These are phyloP conservation scores for Chlorodrepanis virens DNA, from an alignment of 2,113 vertebrate genomes.

Conservation along the genomic window DNA sequence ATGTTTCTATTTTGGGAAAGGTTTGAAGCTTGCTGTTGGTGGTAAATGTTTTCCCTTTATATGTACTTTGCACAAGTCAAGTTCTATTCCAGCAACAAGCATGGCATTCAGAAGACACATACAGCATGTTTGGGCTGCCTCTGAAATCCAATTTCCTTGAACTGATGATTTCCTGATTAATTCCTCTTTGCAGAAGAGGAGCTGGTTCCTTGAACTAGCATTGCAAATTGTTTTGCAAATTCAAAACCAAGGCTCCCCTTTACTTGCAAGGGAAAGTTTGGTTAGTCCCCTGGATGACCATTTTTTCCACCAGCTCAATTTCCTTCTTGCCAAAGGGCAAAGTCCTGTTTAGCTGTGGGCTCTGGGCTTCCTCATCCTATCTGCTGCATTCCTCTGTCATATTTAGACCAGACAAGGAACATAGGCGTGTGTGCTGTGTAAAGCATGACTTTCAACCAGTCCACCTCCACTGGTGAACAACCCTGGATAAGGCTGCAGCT, in stretches of 20 bases:
- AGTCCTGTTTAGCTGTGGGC: neutral
- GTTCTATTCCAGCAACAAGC: neutral
- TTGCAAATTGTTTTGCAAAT: neutral
- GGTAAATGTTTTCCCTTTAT: neutral
- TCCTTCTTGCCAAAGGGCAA: neutral
- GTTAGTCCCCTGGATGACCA: accelerated
- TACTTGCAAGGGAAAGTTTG: neutral
- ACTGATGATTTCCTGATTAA: neutral
- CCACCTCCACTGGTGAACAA: neutral
- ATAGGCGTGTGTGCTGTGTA: neutral
- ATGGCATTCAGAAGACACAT: neutral
- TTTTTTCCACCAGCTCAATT: neutral
- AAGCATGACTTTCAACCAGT: neutral
- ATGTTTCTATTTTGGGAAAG: neutral
- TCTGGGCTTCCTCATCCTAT: neutral
- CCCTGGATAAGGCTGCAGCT: neutral
- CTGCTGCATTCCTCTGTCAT: accelerated
- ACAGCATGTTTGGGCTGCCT: neutral
- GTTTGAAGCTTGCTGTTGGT: neutral
- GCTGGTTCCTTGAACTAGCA: neutral
- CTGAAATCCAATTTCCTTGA: neutral
- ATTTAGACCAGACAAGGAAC: neutral
- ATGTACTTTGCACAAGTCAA: neutral
- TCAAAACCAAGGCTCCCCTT: neutral
- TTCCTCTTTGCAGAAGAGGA: neutral